These are phyloP conservation scores for Megalops atlanticus DNA, from an alignment of 2,113 vertebrate species.

Conservation along the genomic window DNA sequence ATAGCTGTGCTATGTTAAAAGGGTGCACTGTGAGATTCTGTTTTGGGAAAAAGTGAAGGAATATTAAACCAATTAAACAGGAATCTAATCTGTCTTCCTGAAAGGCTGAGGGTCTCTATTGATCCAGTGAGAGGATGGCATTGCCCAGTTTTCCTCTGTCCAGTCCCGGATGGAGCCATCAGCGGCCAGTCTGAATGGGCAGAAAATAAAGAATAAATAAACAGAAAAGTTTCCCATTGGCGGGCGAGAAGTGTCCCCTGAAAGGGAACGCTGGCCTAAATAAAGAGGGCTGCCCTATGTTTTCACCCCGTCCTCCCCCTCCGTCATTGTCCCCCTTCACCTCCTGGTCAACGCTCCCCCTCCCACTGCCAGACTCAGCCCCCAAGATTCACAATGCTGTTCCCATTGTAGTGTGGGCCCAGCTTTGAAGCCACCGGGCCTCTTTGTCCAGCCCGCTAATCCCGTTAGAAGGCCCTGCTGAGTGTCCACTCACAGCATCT, in stretches of 20 bases:
- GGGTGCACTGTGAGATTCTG: constrained; percentile 57
- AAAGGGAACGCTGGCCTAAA: constrained; percentile 62
- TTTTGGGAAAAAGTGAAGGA: constrained; percentile 50
- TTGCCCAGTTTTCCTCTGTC: constrained; percentile 53
- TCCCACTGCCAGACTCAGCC: constrained; percentile 74
- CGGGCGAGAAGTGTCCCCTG: constrained; percentile 70
- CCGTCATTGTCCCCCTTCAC: constrained; percentile 63
- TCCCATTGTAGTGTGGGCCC: constrained; percentile 69
- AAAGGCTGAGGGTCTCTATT: constrained; percentile 49
- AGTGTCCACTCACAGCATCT: constrained; percentile 57
- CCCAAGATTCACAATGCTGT: constrained; percentile 70
- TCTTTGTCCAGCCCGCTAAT: constrained; percentile 75
- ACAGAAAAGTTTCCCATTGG: constrained; percentile 71
- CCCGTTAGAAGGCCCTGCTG: constrained; percentile 77
- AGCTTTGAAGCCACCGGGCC: constrained; percentile 75
- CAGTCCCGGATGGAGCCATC: constrained; percentile 80
- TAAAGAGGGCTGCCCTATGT: constrained; percentile 71
- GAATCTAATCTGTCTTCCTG: constrained; percentile 69
- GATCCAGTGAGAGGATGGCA: constrained; percentile 57
- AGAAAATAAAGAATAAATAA: constrained; percentile 72
- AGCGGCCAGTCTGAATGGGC: constrained; percentile 74
- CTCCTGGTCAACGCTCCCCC: constrained; percentile 60
- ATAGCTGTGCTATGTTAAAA: constrained; percentile 37
- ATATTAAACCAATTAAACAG: constrained; percentile 69
- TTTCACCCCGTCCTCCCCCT: constrained; percentile 74